Evolutionary conservation across 2,113 vertebrate genomes (phyloP).

Genomic region (Agapornis roseicollis): DNA sequence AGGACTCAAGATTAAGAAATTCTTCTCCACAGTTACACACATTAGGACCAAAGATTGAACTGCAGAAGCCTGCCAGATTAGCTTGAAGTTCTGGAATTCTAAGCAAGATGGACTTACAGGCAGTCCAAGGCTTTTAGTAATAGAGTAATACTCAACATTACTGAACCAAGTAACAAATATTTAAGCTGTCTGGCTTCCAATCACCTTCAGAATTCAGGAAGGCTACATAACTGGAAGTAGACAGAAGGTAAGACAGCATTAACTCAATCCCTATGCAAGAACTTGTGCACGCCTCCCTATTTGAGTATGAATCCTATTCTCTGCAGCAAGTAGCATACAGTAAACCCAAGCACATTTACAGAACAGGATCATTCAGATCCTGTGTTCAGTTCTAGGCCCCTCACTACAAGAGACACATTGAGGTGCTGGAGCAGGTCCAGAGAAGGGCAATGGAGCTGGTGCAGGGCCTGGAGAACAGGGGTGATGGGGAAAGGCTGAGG

Average conservation of each 20-base stretch:
- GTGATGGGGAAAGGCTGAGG: not conserved
- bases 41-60: not conserved
- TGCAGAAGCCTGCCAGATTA: not conserved
- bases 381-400: not conserved
- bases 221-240: not conserved
- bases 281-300: not conserved
- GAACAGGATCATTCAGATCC: not conserved
- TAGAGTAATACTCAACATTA: not conserved
- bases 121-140: not conserved
- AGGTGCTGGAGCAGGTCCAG: not conserved
- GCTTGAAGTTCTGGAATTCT: not conserved
- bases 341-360: not conserved
- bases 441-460: not conserved
- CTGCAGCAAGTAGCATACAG: not conserved
- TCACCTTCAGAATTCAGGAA: not conserved
- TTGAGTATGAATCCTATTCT: not conserved
- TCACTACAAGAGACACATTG: not conserved
- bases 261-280: not conserved
- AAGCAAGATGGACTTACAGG: not conserved
- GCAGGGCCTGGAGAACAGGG: not conserved
- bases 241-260: not conserved
- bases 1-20: not conserved
- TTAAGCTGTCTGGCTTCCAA: not conserved
- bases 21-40: not conserved
- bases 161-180: not conserved